Evolutionary conservation across 2,113 vertebrate species (phyloP).

Genomic region (Pachyramphus minor): DNA sequence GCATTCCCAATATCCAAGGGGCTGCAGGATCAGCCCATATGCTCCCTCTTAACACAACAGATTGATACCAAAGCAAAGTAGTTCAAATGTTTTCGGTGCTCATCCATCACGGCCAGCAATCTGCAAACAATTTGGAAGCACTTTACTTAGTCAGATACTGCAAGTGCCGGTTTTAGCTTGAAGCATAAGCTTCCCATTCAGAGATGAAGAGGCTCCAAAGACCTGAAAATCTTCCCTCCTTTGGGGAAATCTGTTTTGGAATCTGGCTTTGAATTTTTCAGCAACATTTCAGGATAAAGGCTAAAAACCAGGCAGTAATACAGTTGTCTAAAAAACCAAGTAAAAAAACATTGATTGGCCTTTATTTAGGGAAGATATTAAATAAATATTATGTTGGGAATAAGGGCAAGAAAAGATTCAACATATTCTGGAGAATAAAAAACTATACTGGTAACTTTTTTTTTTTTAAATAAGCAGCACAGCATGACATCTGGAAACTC

Average conservation of each 20-base stretch:
- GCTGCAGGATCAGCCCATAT: not conserved
- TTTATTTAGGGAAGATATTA: not conserved
- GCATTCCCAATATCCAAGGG: not conserved
- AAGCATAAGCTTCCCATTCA: not conserved
- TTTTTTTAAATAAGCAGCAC: not conserved
- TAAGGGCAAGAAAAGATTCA: not conserved
- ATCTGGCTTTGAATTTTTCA: not conserved
- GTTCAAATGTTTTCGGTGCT: not conserved
- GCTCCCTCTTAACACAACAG: conserved; percentile 32
- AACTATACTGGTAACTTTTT: not conserved
- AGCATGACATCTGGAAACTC: not conserved
- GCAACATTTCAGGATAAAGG: not conserved
- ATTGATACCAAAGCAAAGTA: not conserved
- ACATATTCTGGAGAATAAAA: not conserved
- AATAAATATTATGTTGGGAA: not conserved
- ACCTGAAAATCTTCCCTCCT: not conserved
- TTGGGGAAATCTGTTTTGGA: not conserved
- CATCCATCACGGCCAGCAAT: not conserved
- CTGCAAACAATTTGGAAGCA: conserved; percentile 5
- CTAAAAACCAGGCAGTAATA: not conserved
- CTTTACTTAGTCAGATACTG: not conserved
- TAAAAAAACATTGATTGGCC: not conserved
- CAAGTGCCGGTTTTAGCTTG: not conserved
- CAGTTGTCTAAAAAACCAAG: not conserved
- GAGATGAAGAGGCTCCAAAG: not conserved